A percentile compares a stretch with the other conserved stretches of the same genome.
Conservation (phyloP, 2,113 vertebrate genomes). For the Proteles cristata region DNA sequence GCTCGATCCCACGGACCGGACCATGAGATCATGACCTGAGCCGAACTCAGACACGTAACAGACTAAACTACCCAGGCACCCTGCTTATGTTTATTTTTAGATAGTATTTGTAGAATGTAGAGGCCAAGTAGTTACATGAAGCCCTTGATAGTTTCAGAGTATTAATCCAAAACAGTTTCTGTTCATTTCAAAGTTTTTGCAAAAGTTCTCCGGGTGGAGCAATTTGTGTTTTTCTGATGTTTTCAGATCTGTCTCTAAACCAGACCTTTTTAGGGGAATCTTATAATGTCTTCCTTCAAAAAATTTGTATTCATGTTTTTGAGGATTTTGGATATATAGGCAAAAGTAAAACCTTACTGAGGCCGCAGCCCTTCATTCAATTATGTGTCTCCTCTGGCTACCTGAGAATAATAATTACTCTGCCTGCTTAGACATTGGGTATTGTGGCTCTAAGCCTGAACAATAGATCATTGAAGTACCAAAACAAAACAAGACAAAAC, state of each 20-base stretch:
- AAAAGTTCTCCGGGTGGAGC: not conserved
- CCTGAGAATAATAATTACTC: not conserved
- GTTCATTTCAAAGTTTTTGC: not conserved
- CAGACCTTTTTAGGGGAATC: not conserved
- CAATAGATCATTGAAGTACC: not conserved
- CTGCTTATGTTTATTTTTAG: not conserved
- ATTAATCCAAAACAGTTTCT: not conserved
- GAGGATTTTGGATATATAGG: not conserved
- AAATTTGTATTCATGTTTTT: not conserved
- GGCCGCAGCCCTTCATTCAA: not conserved
- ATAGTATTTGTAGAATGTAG: not conserved
- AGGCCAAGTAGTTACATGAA: not conserved
- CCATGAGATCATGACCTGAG: no score
- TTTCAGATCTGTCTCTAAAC: constrained; percentile 10
- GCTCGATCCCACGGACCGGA: no score
- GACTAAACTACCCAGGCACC: no score
- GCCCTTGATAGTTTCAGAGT: not conserved
- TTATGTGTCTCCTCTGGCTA: not conserved
- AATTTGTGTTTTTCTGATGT: not conserved
- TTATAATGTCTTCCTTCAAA: not conserved
- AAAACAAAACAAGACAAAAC: not conserved
- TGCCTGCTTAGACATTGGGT: not conserved
- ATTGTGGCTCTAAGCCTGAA: not conserved
- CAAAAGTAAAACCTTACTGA: not conserved
- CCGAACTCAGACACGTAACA: no score